These are phyloP conservation scores for Periophthalmus modestus DNA, from an alignment of 2,113 vertebrate genomes.

Conservation along the genomic window DNA sequence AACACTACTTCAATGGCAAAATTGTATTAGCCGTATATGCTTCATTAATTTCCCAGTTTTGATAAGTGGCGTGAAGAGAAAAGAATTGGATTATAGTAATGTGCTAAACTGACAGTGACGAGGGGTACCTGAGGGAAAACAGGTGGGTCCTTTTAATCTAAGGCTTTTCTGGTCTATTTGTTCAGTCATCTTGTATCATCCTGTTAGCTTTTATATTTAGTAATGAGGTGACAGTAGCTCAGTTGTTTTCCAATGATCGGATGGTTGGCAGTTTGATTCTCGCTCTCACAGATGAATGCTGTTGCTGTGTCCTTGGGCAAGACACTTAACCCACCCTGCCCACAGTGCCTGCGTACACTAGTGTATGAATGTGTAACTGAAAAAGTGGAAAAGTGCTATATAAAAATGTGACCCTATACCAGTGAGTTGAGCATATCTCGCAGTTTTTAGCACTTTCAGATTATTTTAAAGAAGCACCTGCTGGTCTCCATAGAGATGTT, in stretches of 20 bases:
- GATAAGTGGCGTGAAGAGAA: slow-evolving; percentile 68
- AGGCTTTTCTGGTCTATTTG: slow-evolving; percentile 14
- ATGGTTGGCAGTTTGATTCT: no score
- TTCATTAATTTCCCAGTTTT: slow-evolving; percentile 69
- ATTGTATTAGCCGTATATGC: slow-evolving; percentile 54
- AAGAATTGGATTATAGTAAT: slow-evolving; percentile 66
- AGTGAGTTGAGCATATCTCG: no score
- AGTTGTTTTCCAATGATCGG: no score
- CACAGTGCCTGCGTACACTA: no score
- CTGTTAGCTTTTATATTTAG: neutral
- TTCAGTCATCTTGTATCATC: slow-evolving; percentile 10
- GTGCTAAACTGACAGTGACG: slow-evolving; percentile 62
- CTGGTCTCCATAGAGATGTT: neutral
- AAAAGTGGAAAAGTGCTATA: no score
- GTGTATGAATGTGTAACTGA: no score
- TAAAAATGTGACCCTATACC: no score
- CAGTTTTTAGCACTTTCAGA: neutral
- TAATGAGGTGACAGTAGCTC: neutral
- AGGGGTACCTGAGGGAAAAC: slow-evolving; percentile 47
- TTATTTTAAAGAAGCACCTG: neutral
- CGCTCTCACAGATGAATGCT: no score
- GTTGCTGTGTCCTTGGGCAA: no score
- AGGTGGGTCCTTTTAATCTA: slow-evolving; percentile 19
- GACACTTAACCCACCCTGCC: no score
- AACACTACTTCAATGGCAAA: slow-evolving; percentile 42